Base-by-base conservation (phyloP, 1,140 invertebrate species). In the Lucilia sericata region DNA sequence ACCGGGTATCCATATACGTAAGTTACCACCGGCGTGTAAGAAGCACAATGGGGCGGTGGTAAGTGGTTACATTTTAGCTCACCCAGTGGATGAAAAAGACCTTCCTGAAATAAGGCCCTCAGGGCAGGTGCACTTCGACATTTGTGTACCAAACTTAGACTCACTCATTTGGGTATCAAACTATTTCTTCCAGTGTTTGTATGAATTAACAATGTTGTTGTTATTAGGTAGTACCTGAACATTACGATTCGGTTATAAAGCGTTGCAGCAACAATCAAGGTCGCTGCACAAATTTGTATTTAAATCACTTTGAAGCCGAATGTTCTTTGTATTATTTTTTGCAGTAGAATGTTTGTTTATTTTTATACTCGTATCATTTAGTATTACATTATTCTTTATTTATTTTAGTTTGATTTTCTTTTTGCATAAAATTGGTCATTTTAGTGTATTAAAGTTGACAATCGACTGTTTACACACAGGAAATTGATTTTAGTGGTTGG, bases 401-500 rank as follows among this genome's bases (percentile, higher is more conserved):
- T 55, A 55, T 55, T 55, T 21, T 60, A n/a, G 65, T 70, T 70
- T 70, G 19, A 5, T 70, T 70, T 70, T 70, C 19, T 21, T 70
- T 70, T 25, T 70, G 65, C 65, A 70, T 70, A 70, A 70, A 70
- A 70, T 70, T 70, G 65, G 65, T 10, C 65, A 70, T 70, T 70
- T 42, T 25, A 19, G 65, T 55, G 19, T 25, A 60, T 60, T 60
- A 70, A 70, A 70, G 65, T 70, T 70, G 65, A 70, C 65, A 70
- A 70, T 70, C 65, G 65, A 19, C 65, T 21, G 65, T 70, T 19
- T 19, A 70, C n/a, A 70, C 65, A 70, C 65, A 70, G 65, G 65
- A 70, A 70, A 70, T 70, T 70, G 65, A 70, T 70, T 70, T 70
- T 70, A 70, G 65, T 21, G 65, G 12, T 55, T 55, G 51, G 17